phyloP scores from a whole-genome alignment of 2,888 invertebrate species.

The Heterodera filipjevi region DNA sequence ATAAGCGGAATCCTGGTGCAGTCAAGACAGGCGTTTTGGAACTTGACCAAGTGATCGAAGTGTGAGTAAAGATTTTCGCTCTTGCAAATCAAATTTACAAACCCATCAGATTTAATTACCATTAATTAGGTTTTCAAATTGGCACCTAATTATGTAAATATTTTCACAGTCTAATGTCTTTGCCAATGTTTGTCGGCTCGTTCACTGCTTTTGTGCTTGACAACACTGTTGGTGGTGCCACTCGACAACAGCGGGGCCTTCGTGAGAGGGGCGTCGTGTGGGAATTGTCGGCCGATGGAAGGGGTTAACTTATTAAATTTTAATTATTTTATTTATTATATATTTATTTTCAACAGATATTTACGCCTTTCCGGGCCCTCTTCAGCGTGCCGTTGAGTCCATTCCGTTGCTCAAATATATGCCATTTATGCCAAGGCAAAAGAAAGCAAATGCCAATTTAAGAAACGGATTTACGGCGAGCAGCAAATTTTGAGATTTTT shows the following conservation, averaged over 20 bases:
- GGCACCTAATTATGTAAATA: too few species aligned
- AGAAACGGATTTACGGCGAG: not conserved
- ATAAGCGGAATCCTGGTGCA: not conserved
- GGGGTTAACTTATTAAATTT: conserved; percentile 21
- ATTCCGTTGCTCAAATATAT: conserved; percentile 48
- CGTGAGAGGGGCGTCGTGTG: conserved; percentile 52
- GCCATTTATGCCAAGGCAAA: conserved; percentile 52
- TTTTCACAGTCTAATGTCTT: conserved; percentile 48
- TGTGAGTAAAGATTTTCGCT: conserved; percentile 30
- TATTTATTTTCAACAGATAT: conserved; percentile 36
- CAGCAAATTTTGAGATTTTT: conserved; percentile 3
- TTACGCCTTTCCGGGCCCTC: conserved; percentile 53
- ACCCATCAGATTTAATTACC: too few species aligned
- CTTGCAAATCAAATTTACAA: not conserved
- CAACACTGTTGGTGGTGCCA: conserved; percentile 58
- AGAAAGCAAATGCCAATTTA: conserved; percentile 22
- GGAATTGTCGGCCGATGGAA: conserved; percentile 44
- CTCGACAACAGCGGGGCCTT: conserved; percentile 59
- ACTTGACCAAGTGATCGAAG: conserved; percentile 50
- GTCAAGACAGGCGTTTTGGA: conserved; percentile 34
- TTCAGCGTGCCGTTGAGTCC: conserved; percentile 49
- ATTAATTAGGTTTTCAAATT: not conserved
- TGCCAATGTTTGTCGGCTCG: conserved; percentile 65
- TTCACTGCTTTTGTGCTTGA: conserved; percentile 61
- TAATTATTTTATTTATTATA: not conserved